phyloP scores from a whole-genome alignment of 2,113 vertebrate species.

The Hemibagrus wyckioides region DNA sequence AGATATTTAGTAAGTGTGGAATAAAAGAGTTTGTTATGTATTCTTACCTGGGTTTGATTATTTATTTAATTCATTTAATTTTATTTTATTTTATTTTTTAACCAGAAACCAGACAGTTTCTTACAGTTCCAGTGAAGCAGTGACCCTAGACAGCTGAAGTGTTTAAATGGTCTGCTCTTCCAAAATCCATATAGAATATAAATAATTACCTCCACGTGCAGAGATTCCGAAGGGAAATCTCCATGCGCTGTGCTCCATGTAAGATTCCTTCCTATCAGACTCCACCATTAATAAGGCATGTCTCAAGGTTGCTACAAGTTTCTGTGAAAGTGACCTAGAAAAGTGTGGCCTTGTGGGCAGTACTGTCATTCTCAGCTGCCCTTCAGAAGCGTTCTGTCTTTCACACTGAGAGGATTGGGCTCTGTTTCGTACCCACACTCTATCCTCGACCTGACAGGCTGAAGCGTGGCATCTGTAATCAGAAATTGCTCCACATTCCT shows the following conservation, averaged over 20 bases:
- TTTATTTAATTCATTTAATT: neutral
- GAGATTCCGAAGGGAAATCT: too few relatives aligned
- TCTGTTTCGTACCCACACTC: neutral
- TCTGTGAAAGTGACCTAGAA: constrained; percentile 27
- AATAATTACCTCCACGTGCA: neutral
- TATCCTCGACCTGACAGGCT: neutral
- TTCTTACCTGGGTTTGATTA: neutral
- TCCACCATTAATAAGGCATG: neutral
- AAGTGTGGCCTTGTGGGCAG: constrained; percentile 3
- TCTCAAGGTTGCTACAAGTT: constrained; percentile 9
- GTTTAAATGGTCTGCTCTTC: neutral
- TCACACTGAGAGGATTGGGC: neutral
- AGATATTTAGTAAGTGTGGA: neutral
- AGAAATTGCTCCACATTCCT: neutral
- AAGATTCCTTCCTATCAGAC: neutral
- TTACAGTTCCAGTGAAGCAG: neutral
- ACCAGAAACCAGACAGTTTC: neutral
- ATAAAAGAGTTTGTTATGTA: neutral
- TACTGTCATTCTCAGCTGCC: neutral
- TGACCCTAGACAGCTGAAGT: neutral
- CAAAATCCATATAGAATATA: neutral
- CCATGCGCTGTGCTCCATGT: neutral
- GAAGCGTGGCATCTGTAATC: neutral
- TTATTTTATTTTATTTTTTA: neutral
- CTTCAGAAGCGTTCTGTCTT: neutral